Conservation (phyloP, 2,797 vertebrate species). For the Sebastes jordani region DNA sequence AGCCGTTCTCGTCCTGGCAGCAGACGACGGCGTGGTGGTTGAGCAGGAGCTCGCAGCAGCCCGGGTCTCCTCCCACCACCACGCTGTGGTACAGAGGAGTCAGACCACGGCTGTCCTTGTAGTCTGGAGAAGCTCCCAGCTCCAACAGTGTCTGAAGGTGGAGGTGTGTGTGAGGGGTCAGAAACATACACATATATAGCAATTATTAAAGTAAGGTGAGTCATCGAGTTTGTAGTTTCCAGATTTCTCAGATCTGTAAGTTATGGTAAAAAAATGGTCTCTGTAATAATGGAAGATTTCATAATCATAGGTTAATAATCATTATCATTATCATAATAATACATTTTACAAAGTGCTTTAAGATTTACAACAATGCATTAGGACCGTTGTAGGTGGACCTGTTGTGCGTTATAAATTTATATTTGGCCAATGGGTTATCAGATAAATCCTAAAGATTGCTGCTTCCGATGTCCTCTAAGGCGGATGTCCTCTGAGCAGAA, state of each 20-base stretch:
- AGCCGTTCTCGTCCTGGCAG: conserved; percentile 95
- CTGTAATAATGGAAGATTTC: background rate
- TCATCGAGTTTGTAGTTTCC: background rate
- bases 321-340: too few relatives aligned
- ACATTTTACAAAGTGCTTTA: background rate
- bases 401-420: too few relatives aligned
- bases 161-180: background rate
- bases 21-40: conserved; percentile 87
- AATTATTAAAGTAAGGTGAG: background rate
- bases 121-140: conserved; percentile 92
- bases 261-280: background rate
- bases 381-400: background rate
- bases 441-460: too few relatives aligned
- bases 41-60: conserved; percentile 93
- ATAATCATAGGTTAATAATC: background rate
- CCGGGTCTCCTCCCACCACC: conserved; percentile 91
- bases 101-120: conserved; percentile 94
- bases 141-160: conserved; percentile 88
- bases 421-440: too few relatives aligned
- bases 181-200: background rate
- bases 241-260: background rate
- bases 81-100: conserved; percentile 93
- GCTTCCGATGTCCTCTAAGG: too few relatives aligned
- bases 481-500: too few relatives aligned
- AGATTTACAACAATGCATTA: background rate